Conservation (phyloP, 2,888 invertebrate genomes). For the Sycophila texana region DNA sequence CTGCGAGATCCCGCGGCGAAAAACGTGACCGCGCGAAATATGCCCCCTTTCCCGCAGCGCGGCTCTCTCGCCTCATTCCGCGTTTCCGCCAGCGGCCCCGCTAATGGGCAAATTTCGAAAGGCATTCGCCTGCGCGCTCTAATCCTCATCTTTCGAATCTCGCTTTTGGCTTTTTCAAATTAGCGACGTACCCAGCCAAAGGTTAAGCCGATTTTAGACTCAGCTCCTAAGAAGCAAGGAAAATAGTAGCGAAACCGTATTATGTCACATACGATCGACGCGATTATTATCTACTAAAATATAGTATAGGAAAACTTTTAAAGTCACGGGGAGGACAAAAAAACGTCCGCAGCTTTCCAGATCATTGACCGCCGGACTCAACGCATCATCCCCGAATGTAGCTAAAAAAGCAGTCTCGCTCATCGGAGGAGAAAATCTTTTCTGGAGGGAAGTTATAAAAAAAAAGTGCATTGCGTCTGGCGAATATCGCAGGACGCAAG, state of each 20-base stretch:
- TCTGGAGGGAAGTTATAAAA: background rate
- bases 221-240: too few relatives aligned
- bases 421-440: slow-evolving; percentile 23
- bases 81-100: too few relatives aligned
- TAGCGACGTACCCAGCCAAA: background rate
- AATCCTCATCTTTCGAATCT: too few relatives aligned
- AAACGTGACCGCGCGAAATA: slow-evolving; percentile 29
- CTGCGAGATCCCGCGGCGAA: slow-evolving; percentile 26
- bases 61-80: too few relatives aligned
- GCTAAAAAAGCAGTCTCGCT: background rate
- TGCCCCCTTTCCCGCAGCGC: background rate
- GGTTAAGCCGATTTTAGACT: slow-evolving; percentile 6
- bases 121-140: too few relatives aligned
- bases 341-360: background rate
- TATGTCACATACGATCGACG: too few relatives aligned
- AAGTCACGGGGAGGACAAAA: too few relatives aligned
- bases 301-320: too few relatives aligned
- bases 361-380: background rate
- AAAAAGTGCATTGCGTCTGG: background rate
- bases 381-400: background rate
- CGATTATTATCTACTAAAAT: too few relatives aligned
- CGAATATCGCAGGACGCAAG: background rate
- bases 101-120: background rate
- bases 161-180: too few relatives aligned
- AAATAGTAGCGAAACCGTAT: too few relatives aligned